These are phyloP conservation scores for Pammene fasciana DNA, from an alignment of 2,888 invertebrate genomes.

Conservation along the genomic window DNA sequence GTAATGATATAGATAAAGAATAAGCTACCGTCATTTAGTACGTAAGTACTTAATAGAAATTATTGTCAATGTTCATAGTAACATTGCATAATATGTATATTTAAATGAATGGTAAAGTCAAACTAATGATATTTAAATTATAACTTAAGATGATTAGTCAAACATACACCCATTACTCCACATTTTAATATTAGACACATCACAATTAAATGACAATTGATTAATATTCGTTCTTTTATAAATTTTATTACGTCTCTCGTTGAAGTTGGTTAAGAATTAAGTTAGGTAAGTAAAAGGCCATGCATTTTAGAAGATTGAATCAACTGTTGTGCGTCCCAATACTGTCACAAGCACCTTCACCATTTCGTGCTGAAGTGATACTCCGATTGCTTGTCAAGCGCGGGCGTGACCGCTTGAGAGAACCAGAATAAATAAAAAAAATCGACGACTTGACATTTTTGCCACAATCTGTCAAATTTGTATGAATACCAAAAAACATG, in stretches of 20 bases:
- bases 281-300: conserved; percentile 18
- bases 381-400: conserved; percentile 1
- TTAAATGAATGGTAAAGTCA: conserved; percentile 27
- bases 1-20: conserved; percentile 31
- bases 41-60: conserved; percentile 20
- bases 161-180: conserved; percentile 77
- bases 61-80: conserved; percentile 20
- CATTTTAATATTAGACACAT: conserved; percentile 44
- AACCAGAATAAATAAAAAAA: background rate
- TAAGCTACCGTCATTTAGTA: conserved; percentile 16
- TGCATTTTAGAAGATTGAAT: conserved; percentile 26
- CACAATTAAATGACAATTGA: conserved; percentile 26
- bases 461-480: too few relatives aligned
- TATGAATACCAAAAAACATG: too few relatives aligned
- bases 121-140: conserved; percentile 10
- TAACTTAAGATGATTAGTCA: conserved; percentile 61
- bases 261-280: conserved; percentile 11
- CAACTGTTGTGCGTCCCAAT: conserved; percentile 38
- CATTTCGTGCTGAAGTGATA: conserved; percentile 61
- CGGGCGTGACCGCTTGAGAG: background rate
- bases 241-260: background rate
- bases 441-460: too few relatives aligned
- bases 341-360: conserved; percentile 63
- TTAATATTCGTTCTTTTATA: background rate
- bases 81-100: conserved; percentile 27